Evolutionary conservation across 2,797 vertebrate species (phyloP).

Genomic region (Steatocranus sp.): DNA sequence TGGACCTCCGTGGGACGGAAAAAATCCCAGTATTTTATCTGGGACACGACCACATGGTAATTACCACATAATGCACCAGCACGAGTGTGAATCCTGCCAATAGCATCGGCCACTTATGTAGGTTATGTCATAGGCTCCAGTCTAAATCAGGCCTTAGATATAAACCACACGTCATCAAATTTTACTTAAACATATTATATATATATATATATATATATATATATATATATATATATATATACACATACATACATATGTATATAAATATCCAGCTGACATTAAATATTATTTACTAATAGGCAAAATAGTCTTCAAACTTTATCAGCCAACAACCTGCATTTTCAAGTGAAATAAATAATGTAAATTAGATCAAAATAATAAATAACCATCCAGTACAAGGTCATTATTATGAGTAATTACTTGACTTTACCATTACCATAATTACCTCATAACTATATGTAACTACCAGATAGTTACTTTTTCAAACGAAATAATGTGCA

Average conservation of each 20-base stretch:
- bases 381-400: background rate
- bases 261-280: background rate
- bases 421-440: background rate
- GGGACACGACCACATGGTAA: background rate
- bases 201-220: too few species aligned
- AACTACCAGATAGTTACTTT: background rate
- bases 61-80: background rate
- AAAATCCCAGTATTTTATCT: background rate
- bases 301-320: background rate
- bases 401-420: background rate
- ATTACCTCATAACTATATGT: background rate
- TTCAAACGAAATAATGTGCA: background rate
- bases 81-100: background rate
- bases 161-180: conserved; percentile 44
- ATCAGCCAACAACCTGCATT: background rate
- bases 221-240: too few species aligned
- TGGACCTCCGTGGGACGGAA: background rate
- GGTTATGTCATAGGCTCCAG: background rate
- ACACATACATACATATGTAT: background rate
- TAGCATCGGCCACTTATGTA: accelerated
- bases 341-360: background rate
- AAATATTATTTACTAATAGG: background rate
- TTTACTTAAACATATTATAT: background rate
- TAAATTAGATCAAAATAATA: background rate
- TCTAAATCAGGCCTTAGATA: background rate